Evolutionary conservation across 2,113 vertebrate species (phyloP).

Genomic region (Desmodus rotundus): DNA sequence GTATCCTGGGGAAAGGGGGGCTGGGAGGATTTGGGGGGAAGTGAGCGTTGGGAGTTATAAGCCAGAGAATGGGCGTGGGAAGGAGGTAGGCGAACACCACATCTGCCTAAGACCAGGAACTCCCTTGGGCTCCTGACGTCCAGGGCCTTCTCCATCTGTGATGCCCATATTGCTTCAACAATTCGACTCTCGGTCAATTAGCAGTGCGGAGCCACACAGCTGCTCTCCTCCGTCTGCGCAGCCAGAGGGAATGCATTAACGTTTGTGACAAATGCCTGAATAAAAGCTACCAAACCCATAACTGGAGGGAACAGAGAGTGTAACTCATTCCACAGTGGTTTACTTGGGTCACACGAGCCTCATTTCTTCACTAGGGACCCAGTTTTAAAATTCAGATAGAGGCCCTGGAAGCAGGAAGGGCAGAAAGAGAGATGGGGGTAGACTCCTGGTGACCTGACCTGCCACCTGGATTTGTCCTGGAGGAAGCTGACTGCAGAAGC

Average conservation of each 20-base stretch:
- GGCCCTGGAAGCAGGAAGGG: background rate
- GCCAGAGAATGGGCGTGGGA: background rate
- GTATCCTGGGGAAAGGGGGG: no score
- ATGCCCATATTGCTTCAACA: background rate
- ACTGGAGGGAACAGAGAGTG: background rate
- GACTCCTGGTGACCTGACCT: accelerated
- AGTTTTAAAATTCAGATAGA: background rate
- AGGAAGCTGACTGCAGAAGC: background rate
- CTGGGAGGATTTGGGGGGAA: background rate
- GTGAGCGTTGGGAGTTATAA: background rate
- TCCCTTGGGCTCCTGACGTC: background rate
- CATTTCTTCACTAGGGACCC: background rate
- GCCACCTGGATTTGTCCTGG: background rate
- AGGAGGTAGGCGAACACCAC: background rate
- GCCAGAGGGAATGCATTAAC: background rate
- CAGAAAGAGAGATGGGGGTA: background rate
- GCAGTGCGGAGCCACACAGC: background rate
- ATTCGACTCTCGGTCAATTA: background rate
- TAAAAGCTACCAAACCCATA: background rate
- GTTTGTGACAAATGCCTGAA: background rate
- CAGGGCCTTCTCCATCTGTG: background rate
- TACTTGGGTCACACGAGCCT: background rate
- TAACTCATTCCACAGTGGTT: background rate
- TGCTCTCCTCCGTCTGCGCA: background rate
- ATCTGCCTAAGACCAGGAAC: background rate